Evolutionary conservation across 2,888 invertebrate species (phyloP).

Genomic region (Amblyjoppa proteus): DNA sequence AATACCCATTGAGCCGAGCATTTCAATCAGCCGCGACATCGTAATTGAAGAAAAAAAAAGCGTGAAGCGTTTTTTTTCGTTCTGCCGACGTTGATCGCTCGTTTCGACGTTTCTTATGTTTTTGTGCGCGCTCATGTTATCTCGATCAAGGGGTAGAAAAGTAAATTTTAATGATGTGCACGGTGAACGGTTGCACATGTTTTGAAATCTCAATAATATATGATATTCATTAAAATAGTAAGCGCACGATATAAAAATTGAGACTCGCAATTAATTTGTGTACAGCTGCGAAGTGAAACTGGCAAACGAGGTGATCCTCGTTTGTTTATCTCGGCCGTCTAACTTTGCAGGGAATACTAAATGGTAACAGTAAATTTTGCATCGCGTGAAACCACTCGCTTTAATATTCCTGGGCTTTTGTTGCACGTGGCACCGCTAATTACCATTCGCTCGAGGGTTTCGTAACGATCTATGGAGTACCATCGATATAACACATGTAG

Average conservation of each 20-base stretch:
- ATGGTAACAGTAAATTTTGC: constrained; percentile 10
- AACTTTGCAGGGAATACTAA: background rate
- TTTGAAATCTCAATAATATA: background rate
- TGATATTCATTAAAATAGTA: background rate
- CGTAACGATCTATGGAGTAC: background rate
- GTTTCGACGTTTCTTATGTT: constrained; percentile 2
- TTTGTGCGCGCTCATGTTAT: constrained; percentile 13
- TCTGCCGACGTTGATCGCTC: no score
- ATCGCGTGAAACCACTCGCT: constrained; percentile 14
- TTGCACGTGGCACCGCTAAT: constrained; percentile 23
- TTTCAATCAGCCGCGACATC: background rate
- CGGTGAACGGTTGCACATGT: background rate
- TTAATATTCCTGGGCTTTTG: constrained; percentile 20
- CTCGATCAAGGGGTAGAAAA: background rate
- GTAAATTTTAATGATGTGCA: background rate
- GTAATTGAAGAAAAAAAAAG: no score
- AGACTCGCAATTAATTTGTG: constrained; percentile 1
- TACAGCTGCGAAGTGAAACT: background rate
- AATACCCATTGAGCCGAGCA: background rate
- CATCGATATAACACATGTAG: background rate
- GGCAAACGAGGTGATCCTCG: background rate
- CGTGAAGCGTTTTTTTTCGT: no score
- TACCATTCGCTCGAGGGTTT: background rate
- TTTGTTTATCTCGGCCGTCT: background rate
- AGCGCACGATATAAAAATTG: background rate